phyloP scores from a whole-genome alignment of 2,113 vertebrate genomes.

The Paratilapia polleni region DNA sequence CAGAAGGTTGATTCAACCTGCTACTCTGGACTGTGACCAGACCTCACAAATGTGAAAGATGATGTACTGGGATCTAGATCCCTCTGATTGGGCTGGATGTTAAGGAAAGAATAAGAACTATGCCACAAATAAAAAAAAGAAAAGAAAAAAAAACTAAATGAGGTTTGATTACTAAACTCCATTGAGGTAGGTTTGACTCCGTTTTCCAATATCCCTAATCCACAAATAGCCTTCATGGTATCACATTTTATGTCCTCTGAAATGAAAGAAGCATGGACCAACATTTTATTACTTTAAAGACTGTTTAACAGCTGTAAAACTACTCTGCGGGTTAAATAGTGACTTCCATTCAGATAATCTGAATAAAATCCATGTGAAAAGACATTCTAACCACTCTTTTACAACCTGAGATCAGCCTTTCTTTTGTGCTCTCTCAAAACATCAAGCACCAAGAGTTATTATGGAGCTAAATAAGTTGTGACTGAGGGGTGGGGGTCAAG shows the following conservation, averaged over 20 bases:
- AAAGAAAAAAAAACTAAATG: not conserved
- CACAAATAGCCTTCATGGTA: constrained; percentile 28
- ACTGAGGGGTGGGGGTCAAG: constrained; percentile 17
- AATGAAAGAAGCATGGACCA: constrained; percentile 39
- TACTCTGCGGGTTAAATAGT: constrained; percentile 32
- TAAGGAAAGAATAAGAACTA: constrained; percentile 10
- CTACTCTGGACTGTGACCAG: constrained; percentile 18
- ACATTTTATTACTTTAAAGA: constrained; percentile 44
- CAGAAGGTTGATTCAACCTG: constrained; percentile 59
- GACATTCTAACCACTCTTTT: constrained; percentile 8
- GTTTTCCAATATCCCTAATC: constrained; percentile 48
- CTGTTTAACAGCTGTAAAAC: constrained; percentile 50
- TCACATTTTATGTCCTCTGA: constrained; percentile 53
- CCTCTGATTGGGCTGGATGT: not conserved
- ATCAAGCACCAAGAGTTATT: constrained; percentile 32
- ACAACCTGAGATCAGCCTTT: constrained; percentile 22
- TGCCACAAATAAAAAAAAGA: not conserved
- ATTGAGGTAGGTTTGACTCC: constrained; percentile 20
- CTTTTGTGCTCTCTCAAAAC: constrained; percentile 22
- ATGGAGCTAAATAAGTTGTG: constrained; percentile 44
- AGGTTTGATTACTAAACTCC: constrained; percentile 30
- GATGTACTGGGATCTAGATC: constrained; percentile 6
- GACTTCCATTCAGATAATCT: constrained; percentile 47
- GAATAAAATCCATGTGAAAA: constrained; percentile 41
- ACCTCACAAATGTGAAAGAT: constrained; percentile 13